Evolutionary conservation across 2,888 invertebrate genomes (phyloP).

Genomic region (Eupeodes luniger): DNA sequence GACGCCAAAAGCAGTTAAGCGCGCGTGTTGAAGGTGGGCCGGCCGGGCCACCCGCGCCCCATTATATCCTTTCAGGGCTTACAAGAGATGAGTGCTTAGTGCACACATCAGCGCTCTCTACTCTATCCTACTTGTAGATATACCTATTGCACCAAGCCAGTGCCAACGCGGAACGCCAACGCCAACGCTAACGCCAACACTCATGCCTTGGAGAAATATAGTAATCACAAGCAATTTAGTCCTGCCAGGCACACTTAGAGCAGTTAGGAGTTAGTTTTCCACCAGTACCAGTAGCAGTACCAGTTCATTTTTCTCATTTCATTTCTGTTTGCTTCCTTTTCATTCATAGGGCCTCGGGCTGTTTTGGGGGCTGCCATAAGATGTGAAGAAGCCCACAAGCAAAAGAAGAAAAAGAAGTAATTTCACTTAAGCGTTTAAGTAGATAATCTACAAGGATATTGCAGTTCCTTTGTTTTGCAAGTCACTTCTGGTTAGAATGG

Average conservation of each 20-base stretch:
- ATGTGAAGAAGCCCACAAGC: conserved; percentile 7
- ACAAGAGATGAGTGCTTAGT: conserved; percentile 40
- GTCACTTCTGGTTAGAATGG: conserved; percentile 52
- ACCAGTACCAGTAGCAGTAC: conserved; percentile 24
- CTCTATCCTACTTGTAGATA: too few relatives aligned
- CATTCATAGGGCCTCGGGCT: neutral
- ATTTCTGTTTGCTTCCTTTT: neutral
- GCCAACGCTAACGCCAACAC: neutral
- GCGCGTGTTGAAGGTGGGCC: conserved; percentile 47
- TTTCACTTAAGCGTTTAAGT: conserved; percentile 72
- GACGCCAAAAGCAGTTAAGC: conserved; percentile 60
- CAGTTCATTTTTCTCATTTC: conserved; percentile 10
- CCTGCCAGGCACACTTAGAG: conserved; percentile 55
- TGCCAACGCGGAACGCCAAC: neutral
- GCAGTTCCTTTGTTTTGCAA: conserved; percentile 66
- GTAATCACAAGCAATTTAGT: conserved; percentile 63
- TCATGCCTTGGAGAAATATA: conserved; percentile 47
- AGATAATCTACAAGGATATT: conserved; percentile 70
- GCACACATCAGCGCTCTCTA: conserved; percentile 19
- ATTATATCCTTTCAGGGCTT: neutral
- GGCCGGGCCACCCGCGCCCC: neutral
- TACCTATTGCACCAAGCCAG: neutral
- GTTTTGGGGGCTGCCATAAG: neutral
- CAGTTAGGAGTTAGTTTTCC: conserved; percentile 48
- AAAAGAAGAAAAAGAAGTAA: conserved; percentile 51